phyloP scores from a whole-genome alignment of 2,113 vertebrate genomes.

The Vanacampus margaritifer region DNA sequence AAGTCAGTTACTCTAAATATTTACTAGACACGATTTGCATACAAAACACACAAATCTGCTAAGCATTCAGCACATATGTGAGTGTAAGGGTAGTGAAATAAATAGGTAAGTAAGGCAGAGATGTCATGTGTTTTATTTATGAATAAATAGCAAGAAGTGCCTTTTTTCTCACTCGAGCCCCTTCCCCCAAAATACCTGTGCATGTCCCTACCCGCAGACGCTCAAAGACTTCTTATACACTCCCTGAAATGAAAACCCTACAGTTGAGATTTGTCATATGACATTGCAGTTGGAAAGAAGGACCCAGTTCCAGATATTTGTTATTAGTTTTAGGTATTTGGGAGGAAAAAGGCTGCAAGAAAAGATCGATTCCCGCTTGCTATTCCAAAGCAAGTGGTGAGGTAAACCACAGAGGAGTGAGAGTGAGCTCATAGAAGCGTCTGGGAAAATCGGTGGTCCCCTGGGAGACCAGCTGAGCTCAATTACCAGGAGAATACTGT shows the following conservation, averaged over 20 bases:
- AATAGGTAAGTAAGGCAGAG: too few relatives aligned
- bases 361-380: background rate
- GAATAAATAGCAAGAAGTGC: too few relatives aligned
- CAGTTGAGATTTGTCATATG: conserved; percentile 16
- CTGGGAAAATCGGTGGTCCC: conserved; percentile 58
- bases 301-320: conserved; percentile 41
- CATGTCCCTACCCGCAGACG: background rate
- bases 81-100: too few relatives aligned
- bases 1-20: too few relatives aligned
- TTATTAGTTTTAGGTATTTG: conserved; percentile 36
- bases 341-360: conserved; percentile 18
- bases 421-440: conserved; percentile 37
- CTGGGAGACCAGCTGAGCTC: conserved; percentile 67
- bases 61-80: too few relatives aligned
- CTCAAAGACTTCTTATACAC: conserved; percentile 3
- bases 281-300: conserved; percentile 34
- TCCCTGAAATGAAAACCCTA: conserved; percentile 12
- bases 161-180: too few relatives aligned
- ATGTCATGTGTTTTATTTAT: too few relatives aligned
- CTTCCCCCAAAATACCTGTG: too few relatives aligned
- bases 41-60: too few relatives aligned
- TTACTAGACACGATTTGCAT: too few relatives aligned
- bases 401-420: conserved; percentile 34
- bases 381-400: conserved; percentile 34
- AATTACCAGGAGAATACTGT: conserved; percentile 71